Conservation (phyloP, 2,113 vertebrate genomes). For the Heterocephalus glaber region DNA sequence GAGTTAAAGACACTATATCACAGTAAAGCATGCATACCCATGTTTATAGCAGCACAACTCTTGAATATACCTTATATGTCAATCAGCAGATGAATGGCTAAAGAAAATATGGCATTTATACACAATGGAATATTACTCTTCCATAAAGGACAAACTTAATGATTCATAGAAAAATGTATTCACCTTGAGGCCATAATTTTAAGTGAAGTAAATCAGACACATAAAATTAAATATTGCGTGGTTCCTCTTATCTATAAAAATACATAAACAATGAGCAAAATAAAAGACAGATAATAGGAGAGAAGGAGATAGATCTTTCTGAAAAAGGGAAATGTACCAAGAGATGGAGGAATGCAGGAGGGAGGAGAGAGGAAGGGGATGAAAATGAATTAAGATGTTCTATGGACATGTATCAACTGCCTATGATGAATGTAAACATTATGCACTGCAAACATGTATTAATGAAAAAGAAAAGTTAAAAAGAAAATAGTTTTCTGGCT, state of each 20-base stretch:
- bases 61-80: not conserved
- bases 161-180: not conserved
- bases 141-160: not conserved
- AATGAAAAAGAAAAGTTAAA: not conserved
- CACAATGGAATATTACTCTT: not conserved
- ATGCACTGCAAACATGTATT: not conserved
- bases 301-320: not conserved
- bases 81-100: too few relatives aligned
- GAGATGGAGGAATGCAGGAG: not conserved
- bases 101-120: too few relatives aligned
- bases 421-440: not conserved
- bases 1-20: not conserved
- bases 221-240: not conserved
- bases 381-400: not conserved
- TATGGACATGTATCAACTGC: not conserved
- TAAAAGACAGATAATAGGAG: not conserved
- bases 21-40: not conserved
- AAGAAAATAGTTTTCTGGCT: not conserved
- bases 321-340: not conserved
- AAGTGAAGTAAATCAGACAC: not conserved
- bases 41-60: not conserved
- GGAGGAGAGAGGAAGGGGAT: not conserved
- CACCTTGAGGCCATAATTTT: not conserved
- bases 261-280: not conserved
- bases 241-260: not conserved